Conservation (phyloP, 2,113 vertebrate genomes). For the Lontra canadensis region DNA sequence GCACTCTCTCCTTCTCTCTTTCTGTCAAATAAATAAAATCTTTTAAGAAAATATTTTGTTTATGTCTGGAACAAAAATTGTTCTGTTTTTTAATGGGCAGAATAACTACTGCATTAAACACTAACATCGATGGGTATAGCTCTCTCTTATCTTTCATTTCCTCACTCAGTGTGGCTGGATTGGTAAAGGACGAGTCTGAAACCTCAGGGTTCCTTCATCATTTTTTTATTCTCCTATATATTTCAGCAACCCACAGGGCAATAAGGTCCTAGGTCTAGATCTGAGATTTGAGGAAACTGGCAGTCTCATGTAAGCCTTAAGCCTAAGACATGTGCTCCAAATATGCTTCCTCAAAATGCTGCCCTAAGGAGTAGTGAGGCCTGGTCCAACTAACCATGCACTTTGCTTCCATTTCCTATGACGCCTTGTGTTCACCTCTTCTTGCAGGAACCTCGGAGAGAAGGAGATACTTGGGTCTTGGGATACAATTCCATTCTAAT, state of each 20-base stretch:
- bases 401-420: background rate
- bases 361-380: background rate
- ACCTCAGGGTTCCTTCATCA: background rate
- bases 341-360: slow-evolving; percentile 7
- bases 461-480: background rate
- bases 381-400: background rate
- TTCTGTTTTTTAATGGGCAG: background rate
- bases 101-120: background rate
- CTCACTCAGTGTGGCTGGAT: background rate
- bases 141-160: background rate
- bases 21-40: too few species aligned
- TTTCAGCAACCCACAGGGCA: background rate
- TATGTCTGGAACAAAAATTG: background rate
- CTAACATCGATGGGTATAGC: background rate
- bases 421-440: background rate
- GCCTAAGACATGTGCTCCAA: background rate
- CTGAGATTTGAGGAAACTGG: background rate
- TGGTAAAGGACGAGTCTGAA: background rate
- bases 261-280: background rate
- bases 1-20: too few species aligned
- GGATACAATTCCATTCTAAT: background rate
- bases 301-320: background rate
- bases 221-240: background rate
- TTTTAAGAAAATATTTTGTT: background rate
- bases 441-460: background rate